Conservation (phyloP, 2,888 invertebrate genomes). For the Altica lythri region DNA sequence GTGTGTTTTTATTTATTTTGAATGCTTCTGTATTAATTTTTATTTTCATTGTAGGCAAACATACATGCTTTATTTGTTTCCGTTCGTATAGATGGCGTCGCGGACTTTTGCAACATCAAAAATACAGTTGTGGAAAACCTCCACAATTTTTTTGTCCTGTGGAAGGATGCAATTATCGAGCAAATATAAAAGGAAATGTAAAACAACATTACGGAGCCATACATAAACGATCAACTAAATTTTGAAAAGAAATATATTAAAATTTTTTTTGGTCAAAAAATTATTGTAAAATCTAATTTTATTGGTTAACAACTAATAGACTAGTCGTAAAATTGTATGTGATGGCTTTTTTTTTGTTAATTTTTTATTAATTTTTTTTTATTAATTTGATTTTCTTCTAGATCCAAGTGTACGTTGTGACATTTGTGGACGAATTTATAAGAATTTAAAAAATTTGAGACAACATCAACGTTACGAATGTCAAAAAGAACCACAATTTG, state of each 20-base stretch:
- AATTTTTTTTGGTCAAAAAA: background rate
- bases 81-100: conserved; percentile 34
- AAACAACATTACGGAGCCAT: conserved; percentile 28
- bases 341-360: too few species aligned
- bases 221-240: conserved; percentile 18
- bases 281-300: too few species aligned
- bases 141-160: conserved; percentile 40
- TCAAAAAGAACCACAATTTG: conserved; percentile 71
- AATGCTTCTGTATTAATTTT: too few species aligned
- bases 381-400: background rate
- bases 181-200: conserved; percentile 34
- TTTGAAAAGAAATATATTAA: background rate
- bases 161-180: conserved; percentile 32
- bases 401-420: conserved; percentile 21
- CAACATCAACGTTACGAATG: conserved; percentile 64
- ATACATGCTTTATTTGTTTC: conserved; percentile 28
- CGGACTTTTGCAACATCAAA: conserved; percentile 29
- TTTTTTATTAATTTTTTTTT: background rate
- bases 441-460: conserved; percentile 38
- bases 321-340: too few species aligned
- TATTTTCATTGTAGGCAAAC: conserved; percentile 18
- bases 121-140: conserved; percentile 30
- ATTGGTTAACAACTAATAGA: too few species aligned
- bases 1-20: too few species aligned
- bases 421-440: conserved; percentile 34